Evolutionary conservation across 2,888 invertebrate species (phyloP), one percentile per base, ranked within the genome.

Genomic region (Catocala sponsa): DNA sequence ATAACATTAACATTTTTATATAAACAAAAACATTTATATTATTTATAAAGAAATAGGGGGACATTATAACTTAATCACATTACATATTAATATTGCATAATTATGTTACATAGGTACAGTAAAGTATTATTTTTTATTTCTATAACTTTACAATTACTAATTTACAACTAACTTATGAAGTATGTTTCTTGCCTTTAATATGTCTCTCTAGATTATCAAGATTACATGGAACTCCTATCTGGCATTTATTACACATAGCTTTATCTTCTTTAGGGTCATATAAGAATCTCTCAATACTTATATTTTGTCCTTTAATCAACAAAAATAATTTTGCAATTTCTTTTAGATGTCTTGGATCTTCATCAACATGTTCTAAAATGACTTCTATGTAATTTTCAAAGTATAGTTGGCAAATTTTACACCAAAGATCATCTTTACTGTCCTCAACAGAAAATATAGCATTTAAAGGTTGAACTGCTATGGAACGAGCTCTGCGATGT

Each of bases 361-460:
- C 74, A 59, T 84, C 79, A 11, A 89, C 81, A 78, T 90, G 89
- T 41, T 86, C 80, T 60, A 86, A 78, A 64, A 89, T 80, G 4
- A 78, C 50, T 65, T 84, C 84, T 2, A 88, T 76, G 15, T 83
- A 85, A 59, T 90, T 89, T 59, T 85, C 81, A 57, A 89, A 82
- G 59, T 82, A 88, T 9, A 73, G 66, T 67, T 84, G 76, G 52
- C 89, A 90, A 10, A 90, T 74, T 78, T 89, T 90, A 55, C 89
- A 90, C 86, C 85, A 89, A 5, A 89, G 59, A 32, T 84, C 81
- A n/a, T 80, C 71, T 50, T 80, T 70, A 42, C 59, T 75, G n/a
- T 78, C 79, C 56, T 85, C 82, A 0, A 88, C 83, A 12, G 87
- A 84, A 65, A 88, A 87, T 72, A 90, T 87, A 0, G 84, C 89